Evolutionary conservation across 2,113 vertebrate genomes (phyloP).

Genomic region (Eolophus roseicapilla): DNA sequence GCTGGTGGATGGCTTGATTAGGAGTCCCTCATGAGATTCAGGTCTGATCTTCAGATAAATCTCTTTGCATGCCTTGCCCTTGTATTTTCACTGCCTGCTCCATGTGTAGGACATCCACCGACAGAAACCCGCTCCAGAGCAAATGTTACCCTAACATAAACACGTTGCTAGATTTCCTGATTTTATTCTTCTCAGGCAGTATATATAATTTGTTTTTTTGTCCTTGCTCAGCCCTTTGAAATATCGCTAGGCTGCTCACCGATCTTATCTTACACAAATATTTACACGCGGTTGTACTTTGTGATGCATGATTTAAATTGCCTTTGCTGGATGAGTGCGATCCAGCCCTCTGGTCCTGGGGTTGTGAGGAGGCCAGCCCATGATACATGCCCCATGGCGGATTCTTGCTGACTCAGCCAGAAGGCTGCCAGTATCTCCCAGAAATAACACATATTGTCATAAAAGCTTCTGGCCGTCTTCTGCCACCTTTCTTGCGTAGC

Average conservation of each 20-base stretch:
- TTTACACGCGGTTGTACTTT: slow-evolving; percentile 34
- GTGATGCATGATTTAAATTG: slow-evolving; percentile 27
- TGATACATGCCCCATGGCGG: neutral
- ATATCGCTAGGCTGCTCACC: slow-evolving; percentile 40
- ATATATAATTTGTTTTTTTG: slow-evolving; percentile 52
- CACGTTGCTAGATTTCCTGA: neutral
- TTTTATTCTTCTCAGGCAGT: slow-evolving; percentile 52
- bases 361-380: neutral
- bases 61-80: neutral
- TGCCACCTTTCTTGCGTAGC: neutral
- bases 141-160: slow-evolving; percentile 40
- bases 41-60: neutral
- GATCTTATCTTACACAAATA: slow-evolving; percentile 68
- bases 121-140: slow-evolving; percentile 8
- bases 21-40: neutral
- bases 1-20: neutral
- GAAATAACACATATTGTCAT: neutral
- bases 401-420: slow-evolving; percentile 4
- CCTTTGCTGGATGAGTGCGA: neutral
- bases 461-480: neutral
- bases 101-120: neutral
- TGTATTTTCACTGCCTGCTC: neutral
- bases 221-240: slow-evolving; percentile 61
- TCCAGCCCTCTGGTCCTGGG: neutral
- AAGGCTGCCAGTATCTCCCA: neutral